Evolutionary conservation across 1,140 invertebrate species (phyloP), one percentile per base, ranked within the genome.

Genomic region (Bilobella aurantiaca): DNA sequence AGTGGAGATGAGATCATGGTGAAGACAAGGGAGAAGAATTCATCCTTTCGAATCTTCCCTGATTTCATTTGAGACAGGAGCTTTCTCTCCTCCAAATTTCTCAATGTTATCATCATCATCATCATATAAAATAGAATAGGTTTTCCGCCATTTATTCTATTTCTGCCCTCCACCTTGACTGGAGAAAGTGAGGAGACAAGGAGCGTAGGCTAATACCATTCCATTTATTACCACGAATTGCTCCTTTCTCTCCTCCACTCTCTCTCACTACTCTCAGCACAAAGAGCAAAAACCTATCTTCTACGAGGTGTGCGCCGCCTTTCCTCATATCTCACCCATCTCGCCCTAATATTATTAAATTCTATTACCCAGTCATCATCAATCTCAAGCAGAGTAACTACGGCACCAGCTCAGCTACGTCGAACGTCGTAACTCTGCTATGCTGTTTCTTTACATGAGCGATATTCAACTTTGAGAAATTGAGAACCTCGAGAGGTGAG

Each of bases 101-200:
- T 53, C 12, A 23, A 53, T 53, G 49, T 53, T 53, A 53, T 53
- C 49, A 53, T 53, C 49, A 53, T 53, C 25, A 53, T 53, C 49
- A 53, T 53, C 49, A 53, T 53, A 53, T 53, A 53, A 53, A 53
- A 53, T 16, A 23, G 49, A 53, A 53, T 53, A 53, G 49, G 49
- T 53, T 53, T 53, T 53, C 25, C 23, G 5, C 23, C 25, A 12
- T 53, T 23, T 23, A 12, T 53, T 23, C 12, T 16, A 18, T 53
- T 23, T 23, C 49, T 23, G 14, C 21, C 25, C 49, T 23, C 23
- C 8, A 16, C 21, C 25, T 23, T 53, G 14, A 18, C 14, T 23
- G 25, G 34, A 42, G 34, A 18, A 42, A n/a, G n/a, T n/a, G n/a
- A n/a, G n/a, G n/a, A 42, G 37, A 42, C 8, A 42, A n/a, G 37